Base-by-base conservation (phyloP, 2,113 vertebrate species). In the Larimichthys polyactis region DNA sequence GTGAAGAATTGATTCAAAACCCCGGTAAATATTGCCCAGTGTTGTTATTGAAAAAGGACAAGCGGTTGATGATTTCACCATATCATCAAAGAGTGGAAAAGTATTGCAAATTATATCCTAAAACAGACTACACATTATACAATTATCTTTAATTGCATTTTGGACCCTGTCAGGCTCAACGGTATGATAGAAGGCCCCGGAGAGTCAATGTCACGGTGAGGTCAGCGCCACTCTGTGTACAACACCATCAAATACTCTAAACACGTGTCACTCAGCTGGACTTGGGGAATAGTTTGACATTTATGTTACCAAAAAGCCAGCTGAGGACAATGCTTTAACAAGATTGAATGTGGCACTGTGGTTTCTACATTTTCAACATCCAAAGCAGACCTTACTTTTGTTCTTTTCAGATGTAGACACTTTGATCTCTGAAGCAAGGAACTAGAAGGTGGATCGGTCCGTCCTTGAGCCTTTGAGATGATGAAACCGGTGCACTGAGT, bases 141-240 rank as follows among this genome's bases (percentile, higher is more conserved):
- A 70, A 87, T 90, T 70, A 82, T 48, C 71, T 86, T 36, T 59
- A 70, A 84, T 79, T 86, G 52, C 87, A 78, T 87, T 79, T 79
- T 87, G 82, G 86, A 78, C 64, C 57, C 51, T 29, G 75, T 84
- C 74, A 62, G 67, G 46, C 74, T 66, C 44, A 79, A 16, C n/a
- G 22, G 65, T 63, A 73, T 58, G 68, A 82, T 82, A 84, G 70
- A 58, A 40, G 22, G 40, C 70, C 43, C 43, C 55, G 71, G 70
- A 68, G 66, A 83, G 73, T 70, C 52, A n/a, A 29, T 87, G 87
- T 90, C 84, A 81, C 29, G 2, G 29, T 80, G 75, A 89, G 86
- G 78, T 85, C 88, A 91, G 71, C 49, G 10, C 65, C 63, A 20
- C 78, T 90, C 79, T 92, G 91, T 90, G 87, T 90, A 89, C 86